These are phyloP conservation scores for Caenorhabditis tropicalis DNA, from an alignment of 1,140 invertebrate species.

Conservation along the genomic window DNA sequence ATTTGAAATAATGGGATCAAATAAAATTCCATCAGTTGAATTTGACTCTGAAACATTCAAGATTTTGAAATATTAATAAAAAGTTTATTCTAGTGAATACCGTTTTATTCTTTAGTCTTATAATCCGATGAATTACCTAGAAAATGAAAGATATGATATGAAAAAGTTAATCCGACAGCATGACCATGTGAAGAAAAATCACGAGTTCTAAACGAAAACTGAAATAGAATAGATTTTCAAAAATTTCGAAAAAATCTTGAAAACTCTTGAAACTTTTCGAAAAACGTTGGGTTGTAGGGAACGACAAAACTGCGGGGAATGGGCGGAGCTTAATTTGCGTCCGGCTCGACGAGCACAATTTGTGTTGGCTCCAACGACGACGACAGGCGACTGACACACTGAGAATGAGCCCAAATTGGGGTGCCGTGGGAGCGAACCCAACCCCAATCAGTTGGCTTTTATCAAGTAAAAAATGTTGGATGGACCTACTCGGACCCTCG, in stretches of 20 bases:
- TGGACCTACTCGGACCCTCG: neutral
- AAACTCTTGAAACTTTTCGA: neutral
- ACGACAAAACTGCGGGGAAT: neutral
- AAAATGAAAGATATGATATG: neutral
- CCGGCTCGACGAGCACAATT: constrained; percentile 35
- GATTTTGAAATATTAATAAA: too few relatives aligned
- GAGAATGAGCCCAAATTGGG: constrained; percentile 16
- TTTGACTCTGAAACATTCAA: too few relatives aligned
- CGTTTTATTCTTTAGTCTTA: too few relatives aligned
- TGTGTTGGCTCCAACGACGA: neutral
- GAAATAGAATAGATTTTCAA: too few relatives aligned
- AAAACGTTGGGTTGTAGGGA: neutral
- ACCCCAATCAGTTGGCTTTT: constrained; percentile 23
- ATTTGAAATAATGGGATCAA: too few relatives aligned
- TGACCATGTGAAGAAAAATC: neutral
- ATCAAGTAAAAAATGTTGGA: neutral
- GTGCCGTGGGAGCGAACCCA: neutral
- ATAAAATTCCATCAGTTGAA: too few relatives aligned
- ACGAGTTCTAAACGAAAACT: neutral
- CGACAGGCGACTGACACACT: neutral
- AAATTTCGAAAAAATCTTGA: too few relatives aligned
- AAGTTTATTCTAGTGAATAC: neutral
- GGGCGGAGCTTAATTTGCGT: constrained; percentile 25
- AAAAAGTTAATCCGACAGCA: neutral
- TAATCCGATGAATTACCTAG: neutral